Conservation (phyloP, 2,888 invertebrate species). For the Camptogramma bilineatum region DNA sequence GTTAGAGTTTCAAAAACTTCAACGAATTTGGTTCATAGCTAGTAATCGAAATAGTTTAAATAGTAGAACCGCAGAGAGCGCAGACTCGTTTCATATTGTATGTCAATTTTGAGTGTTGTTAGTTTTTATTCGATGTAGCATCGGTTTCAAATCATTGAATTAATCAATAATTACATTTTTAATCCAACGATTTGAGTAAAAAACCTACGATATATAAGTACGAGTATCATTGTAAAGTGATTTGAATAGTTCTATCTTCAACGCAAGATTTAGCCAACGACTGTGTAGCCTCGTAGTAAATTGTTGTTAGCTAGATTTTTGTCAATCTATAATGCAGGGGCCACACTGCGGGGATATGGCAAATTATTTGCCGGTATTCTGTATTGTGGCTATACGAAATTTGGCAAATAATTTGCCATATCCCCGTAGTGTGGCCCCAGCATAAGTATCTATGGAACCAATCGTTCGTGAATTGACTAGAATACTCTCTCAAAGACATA, state of each 20-base stretch:
- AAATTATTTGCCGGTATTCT: too few relatives aligned
- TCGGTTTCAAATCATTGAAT: conserved; percentile 79
- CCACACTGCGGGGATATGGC: too few relatives aligned
- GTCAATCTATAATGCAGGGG: conserved; percentile 65
- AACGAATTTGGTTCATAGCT: conserved; percentile 67
- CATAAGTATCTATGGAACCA: conserved; percentile 69
- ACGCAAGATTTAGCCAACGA: conserved; percentile 69
- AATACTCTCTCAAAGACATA: conserved; percentile 65
- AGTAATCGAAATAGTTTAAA: conserved; percentile 55
- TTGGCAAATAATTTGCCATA: too few relatives aligned
- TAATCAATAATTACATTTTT: conserved; percentile 52
- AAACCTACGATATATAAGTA: conserved; percentile 11
- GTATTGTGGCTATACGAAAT: too few relatives aligned
- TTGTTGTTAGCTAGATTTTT: conserved; percentile 72
- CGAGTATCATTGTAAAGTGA: conserved; percentile 43
- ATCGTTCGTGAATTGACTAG: conserved; percentile 70
- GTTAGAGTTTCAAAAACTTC: conserved; percentile 67
- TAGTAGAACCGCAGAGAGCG: conserved; percentile 55
- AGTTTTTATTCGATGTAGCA: conserved; percentile 58
- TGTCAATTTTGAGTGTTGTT: conserved; percentile 59
- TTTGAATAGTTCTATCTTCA: conserved; percentile 57
- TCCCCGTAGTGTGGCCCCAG: too few relatives aligned
- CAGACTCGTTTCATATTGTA: conserved; percentile 53
- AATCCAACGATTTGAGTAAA: conserved; percentile 60
- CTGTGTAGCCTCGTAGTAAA: conserved; percentile 74